Conservation (phyloP, 2,113 vertebrate species). For the Phyllostomus hastatus region DNA sequence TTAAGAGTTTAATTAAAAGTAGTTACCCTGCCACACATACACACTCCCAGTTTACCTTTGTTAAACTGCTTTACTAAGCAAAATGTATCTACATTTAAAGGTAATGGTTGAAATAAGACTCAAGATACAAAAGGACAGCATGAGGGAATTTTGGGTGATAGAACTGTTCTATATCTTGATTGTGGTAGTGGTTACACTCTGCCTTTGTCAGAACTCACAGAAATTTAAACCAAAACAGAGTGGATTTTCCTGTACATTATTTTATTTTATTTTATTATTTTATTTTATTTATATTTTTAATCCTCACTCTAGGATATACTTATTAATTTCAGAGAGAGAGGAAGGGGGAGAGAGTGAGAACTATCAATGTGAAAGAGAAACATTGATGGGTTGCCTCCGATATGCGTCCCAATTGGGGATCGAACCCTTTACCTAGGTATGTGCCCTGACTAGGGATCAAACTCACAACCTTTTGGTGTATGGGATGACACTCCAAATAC, state of each 20-base stretch:
- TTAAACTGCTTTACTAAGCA: neutral
- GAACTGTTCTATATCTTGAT: neutral
- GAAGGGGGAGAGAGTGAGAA: too few relatives aligned
- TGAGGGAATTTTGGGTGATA: neutral
- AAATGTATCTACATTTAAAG: neutral
- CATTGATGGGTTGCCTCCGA: too few relatives aligned
- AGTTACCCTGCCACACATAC: neutral
- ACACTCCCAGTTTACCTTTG: neutral
- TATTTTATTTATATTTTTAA: too few relatives aligned
- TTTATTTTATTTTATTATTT: too few relatives aligned
- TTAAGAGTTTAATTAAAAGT: neutral
- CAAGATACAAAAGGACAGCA: neutral
- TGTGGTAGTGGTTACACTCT: neutral
- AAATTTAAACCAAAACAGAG: neutral
- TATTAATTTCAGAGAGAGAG: too few relatives aligned
- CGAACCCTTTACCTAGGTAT: too few relatives aligned
- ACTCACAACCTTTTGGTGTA: too few relatives aligned
- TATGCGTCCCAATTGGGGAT: too few relatives aligned
- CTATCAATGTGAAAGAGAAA: too few relatives aligned
- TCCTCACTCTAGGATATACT: too few relatives aligned
- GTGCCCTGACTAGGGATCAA: too few relatives aligned
- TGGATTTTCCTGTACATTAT: neutral
- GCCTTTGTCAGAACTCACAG: neutral
- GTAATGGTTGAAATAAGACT: neutral
- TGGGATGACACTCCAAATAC: too few relatives aligned